Conservation (phyloP, 2,888 invertebrate species). For the Stenichneumon culpator region DNA sequence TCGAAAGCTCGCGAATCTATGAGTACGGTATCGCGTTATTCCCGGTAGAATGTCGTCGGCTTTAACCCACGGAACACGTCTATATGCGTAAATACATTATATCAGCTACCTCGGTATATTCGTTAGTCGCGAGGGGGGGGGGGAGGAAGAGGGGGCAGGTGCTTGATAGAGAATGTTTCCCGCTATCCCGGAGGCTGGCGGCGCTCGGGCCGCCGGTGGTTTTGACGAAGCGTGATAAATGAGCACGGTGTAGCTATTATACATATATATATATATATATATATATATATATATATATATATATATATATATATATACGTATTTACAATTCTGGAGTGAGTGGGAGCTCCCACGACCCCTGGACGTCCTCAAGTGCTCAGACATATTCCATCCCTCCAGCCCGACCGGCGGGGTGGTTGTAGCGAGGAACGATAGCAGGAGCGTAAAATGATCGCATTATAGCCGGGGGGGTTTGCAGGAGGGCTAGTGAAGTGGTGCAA, state of each 20-base stretch:
- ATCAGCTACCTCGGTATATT: conserved; percentile 34
- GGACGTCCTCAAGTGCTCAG: conserved; percentile 53
- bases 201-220: conserved; percentile 65
- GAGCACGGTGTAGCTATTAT: conserved; percentile 40
- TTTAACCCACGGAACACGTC: conserved; percentile 33
- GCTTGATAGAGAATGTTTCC: conserved; percentile 60
- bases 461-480: not conserved
- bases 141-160: not conserved
- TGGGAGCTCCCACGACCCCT: conserved; percentile 45
- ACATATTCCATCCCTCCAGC: conserved; percentile 50
- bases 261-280: conserved; percentile 26
- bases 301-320: conserved; percentile 2
- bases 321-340: conserved; percentile 25
- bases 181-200: conserved; percentile 36
- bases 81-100: conserved; percentile 22
- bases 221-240: conserved; percentile 71
- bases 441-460: conserved; percentile 72
- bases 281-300: conserved; percentile 4
- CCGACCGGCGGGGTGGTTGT: conserved; percentile 65
- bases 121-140: conserved; percentile 20
- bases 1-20: conserved; percentile 32
- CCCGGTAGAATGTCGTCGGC: conserved; percentile 42
- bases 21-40: conserved; percentile 53
- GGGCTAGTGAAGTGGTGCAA: conserved; percentile 8
- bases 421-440: conserved; percentile 43